Evolutionary conservation across 2,113 vertebrate species (phyloP).

Genomic region (Piprites chloris): DNA sequence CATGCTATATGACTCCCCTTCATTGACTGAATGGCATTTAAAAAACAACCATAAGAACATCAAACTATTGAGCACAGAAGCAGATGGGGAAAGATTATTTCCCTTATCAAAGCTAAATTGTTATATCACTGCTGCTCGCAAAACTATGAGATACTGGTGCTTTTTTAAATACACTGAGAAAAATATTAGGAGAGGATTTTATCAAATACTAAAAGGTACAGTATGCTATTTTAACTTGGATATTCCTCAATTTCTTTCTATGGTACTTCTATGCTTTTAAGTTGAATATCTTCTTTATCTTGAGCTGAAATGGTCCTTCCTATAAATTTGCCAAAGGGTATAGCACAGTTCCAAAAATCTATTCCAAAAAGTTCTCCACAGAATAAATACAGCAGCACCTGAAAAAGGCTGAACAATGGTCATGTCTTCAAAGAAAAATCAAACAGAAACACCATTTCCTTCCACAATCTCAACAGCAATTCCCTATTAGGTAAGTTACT

Average conservation of each 20-base stretch:
- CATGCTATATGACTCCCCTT: not conserved
- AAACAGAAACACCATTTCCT: not conserved
- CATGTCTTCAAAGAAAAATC: not conserved
- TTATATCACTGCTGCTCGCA: not conserved
- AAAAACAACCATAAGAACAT: not conserved
- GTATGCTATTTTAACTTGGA: not conserved
- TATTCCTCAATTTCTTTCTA: not conserved
- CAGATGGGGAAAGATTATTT: not conserved
- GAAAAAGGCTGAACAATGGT: not conserved
- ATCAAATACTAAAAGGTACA: not conserved
- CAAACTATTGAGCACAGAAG: not conserved
- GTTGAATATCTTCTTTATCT: not conserved
- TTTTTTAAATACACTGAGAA: not conserved
- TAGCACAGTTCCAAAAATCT: not conserved
- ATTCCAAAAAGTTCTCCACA: not conserved
- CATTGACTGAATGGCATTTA: not conserved
- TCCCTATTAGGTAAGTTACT: not conserved
- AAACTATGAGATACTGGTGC: not conserved
- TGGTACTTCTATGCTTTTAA: not conserved
- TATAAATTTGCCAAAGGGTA: not conserved
- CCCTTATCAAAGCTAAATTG: conserved; percentile 1
- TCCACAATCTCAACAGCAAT: not conserved
- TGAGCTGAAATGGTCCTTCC: not conserved
- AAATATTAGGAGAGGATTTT: not conserved
- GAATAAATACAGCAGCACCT: not conserved